Evolutionary conservation across 1,140 invertebrate species (phyloP).

Genomic region (Helicoverpa zea): DNA sequence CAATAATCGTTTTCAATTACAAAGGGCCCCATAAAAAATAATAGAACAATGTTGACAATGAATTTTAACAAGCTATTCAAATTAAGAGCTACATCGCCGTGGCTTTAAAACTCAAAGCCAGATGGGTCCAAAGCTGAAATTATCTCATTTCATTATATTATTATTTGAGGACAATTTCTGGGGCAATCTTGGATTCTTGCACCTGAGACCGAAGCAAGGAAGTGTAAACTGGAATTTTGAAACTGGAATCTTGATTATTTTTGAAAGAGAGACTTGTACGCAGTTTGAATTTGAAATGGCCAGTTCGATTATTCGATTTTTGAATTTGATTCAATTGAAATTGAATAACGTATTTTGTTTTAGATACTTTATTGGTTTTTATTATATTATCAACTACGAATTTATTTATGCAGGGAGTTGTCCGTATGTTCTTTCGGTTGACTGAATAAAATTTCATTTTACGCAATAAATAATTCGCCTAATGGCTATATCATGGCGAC

Average conservation of each 20-base stretch:
- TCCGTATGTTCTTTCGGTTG: too few relatives aligned
- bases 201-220: conserved; percentile 29
- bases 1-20: not conserved
- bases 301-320: not conserved
- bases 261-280: not conserved
- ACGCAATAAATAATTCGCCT: not conserved
- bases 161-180: conserved; percentile 36
- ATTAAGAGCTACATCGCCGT: conserved; percentile 25
- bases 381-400: too few relatives aligned
- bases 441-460: not conserved
- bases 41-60: conserved; percentile 35
- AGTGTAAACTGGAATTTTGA: conserved; percentile 23
- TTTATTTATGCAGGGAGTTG: too few relatives aligned
- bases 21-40: conserved; percentile 21
- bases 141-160: conserved; percentile 45
- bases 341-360: too few relatives aligned
- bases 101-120: conserved; percentile 29
- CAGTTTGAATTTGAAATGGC: not conserved
- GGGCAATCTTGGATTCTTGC: conserved; percentile 7
- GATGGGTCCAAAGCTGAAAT: conserved; percentile 33
- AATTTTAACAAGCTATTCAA: conserved; percentile 43
- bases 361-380: too few relatives aligned
- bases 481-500: not conserved
- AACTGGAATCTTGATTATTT: conserved; percentile 32
- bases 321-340: too few relatives aligned